Percentiles rank a stretch among this genome's conserved stretches.
These are phyloP conservation scores for Eptatretus burgeri DNA, from an alignment of 2,113 vertebrate species.

Conservation along the genomic window DNA sequence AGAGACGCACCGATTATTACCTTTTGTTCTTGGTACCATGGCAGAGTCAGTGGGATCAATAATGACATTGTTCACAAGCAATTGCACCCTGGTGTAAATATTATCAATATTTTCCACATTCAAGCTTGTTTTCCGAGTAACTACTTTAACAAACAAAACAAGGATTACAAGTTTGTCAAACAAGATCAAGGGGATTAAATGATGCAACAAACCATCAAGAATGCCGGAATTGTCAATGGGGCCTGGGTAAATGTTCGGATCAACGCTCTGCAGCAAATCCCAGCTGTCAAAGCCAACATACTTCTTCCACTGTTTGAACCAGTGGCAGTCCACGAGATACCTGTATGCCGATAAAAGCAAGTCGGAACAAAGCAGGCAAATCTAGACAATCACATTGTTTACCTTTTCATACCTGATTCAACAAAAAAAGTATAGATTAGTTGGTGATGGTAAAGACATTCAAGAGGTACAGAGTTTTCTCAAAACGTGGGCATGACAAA, in stretches of 20 bases:
- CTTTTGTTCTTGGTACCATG: too few species aligned
- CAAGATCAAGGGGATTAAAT: conserved; percentile 8
- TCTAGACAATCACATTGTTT: neutral
- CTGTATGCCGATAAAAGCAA: conserved; percentile 17
- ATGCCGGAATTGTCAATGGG: conserved; percentile 88
- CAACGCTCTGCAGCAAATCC: conserved; percentile 97
- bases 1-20: too few species aligned
- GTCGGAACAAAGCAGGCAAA: neutral
- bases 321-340: conserved; percentile 89
- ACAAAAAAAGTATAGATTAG: neutral
- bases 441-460: neutral
- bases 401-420: neutral
- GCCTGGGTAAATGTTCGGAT: conserved; percentile 89
- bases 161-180: conserved; percentile 7
- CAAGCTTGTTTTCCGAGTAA: too few species aligned
- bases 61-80: too few species aligned
- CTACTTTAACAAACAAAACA: too few species aligned
- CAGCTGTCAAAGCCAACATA: conserved; percentile 98
- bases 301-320: conserved; percentile 99
- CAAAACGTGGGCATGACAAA: neutral
- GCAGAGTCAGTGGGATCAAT: too few species aligned
- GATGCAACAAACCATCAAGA: conserved; percentile 39
- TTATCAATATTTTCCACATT: too few species aligned
- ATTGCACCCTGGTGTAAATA: too few species aligned
- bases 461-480: neutral